phyloP scores from a whole-genome alignment of 2,113 vertebrate genomes.

The Heptranchias perlo region DNA sequence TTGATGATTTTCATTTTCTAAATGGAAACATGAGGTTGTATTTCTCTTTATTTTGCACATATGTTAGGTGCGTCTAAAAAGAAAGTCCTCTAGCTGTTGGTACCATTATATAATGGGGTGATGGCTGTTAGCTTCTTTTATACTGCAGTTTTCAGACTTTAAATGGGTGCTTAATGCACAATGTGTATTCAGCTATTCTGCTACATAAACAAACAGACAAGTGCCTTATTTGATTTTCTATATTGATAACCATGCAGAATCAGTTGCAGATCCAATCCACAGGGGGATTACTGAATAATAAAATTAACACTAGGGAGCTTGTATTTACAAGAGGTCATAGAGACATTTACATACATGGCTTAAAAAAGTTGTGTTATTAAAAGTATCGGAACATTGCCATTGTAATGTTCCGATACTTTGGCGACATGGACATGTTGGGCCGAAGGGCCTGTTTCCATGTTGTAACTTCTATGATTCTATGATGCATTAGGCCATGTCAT shows the following conservation, averaged over 20 bases:
- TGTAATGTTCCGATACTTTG: too few relatives aligned
- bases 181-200: not conserved
- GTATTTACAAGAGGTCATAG: not conserved
- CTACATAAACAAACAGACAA: not conserved
- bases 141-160: not conserved
- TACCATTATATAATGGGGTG: not conserved
- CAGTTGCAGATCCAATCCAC: not conserved
- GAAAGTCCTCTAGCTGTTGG: not conserved
- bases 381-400: not conserved
- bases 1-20: not conserved
- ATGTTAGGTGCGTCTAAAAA: not conserved
- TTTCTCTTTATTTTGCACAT: not conserved
- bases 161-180: not conserved
- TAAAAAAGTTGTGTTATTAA: not conserved
- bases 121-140: too few relatives aligned
- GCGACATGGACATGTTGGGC: too few relatives aligned
- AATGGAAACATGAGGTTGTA: not conserved
- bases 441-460: too few relatives aligned
- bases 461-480: too few relatives aligned
- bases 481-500: not conserved
- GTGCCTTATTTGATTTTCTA: not conserved
- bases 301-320: not conserved
- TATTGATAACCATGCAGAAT: not conserved
- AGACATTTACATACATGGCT: constrained; percentile 19
- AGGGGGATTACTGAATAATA: not conserved